Percentiles rank a stretch among this genome's conserved stretches.
phyloP scores from a whole-genome alignment of 1,140 invertebrate species.

The Meloidogyne chitwoodi region DNA sequence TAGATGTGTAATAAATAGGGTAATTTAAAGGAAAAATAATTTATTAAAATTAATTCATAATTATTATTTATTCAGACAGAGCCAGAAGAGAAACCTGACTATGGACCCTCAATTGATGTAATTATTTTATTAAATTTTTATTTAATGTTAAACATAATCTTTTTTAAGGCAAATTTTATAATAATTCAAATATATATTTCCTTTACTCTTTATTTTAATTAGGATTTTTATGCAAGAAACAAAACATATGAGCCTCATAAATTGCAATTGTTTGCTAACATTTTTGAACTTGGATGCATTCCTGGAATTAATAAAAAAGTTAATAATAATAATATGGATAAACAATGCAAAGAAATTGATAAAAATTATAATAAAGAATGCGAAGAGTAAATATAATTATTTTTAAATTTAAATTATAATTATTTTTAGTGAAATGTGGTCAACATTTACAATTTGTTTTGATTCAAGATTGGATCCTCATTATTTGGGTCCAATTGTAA shows the following conservation, averaged over 20 bases:
- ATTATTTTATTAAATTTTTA: too few species aligned
- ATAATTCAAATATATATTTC: too few species aligned
- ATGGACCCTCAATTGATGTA: too few species aligned
- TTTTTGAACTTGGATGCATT: background rate
- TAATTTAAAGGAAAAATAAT: too few species aligned
- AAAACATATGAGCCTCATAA: background rate
- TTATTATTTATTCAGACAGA: too few species aligned
- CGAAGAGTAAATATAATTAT: background rate
- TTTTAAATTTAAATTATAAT: background rate
- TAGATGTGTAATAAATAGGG: too few species aligned
- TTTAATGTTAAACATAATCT: too few species aligned
- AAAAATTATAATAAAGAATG: background rate
- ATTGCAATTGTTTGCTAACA: background rate
- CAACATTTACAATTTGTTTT: background rate
- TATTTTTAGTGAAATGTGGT: background rate
- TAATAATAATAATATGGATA: background rate
- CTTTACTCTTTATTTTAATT: too few species aligned
- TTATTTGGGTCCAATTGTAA: background rate
- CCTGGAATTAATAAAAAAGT: background rate
- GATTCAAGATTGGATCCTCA: background rate
- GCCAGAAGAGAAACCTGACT: too few species aligned
- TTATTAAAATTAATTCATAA: too few species aligned
- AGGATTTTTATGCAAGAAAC: background rate
- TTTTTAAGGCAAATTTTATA: too few species aligned
- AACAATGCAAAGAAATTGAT: background rate